phyloP scores from a whole-genome alignment of 2,797 vertebrate genomes.

The Pyrocephalus nanus region DNA sequence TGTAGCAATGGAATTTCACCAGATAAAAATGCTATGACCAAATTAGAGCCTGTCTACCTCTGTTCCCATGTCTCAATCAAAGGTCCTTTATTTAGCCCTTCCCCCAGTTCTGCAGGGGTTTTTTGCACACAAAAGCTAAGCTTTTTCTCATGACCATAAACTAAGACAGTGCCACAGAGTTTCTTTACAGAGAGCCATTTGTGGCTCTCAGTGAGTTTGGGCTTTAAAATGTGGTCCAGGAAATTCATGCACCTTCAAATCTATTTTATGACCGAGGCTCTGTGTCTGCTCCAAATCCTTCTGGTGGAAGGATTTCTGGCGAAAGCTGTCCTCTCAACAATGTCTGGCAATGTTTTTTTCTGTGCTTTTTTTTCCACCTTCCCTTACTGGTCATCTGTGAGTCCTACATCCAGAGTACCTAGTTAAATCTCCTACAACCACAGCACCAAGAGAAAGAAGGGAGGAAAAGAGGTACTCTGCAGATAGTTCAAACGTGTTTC shows the following conservation, averaged over 20 bases:
- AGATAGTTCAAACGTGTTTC: not conserved
- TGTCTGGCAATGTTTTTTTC: not conserved
- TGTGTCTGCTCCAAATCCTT: not conserved
- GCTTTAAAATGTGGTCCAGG: not conserved
- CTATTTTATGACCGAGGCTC: not conserved
- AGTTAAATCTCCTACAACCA: not conserved
- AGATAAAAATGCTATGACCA: not conserved
- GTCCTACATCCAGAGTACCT: not conserved
- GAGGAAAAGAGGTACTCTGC: fast-evolving
- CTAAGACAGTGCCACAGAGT: not conserved
- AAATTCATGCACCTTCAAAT: not conserved
- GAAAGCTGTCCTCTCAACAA: not conserved
- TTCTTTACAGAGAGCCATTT: not conserved
- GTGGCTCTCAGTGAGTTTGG: not conserved
- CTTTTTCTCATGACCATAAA: not conserved
- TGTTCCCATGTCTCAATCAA: constrained; percentile 6
- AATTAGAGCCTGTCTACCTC: constrained; percentile 28
- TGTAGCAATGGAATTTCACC: not conserved
- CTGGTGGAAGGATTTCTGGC: not conserved
- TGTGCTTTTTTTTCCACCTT: not conserved
- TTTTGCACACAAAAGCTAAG: not conserved
- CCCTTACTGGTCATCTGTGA: not conserved
- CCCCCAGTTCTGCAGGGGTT: not conserved
- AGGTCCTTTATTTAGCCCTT: constrained; percentile 23
- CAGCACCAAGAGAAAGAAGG: not conserved